A percentile compares a stretch with the other conserved stretches of the same genome.
phyloP scores from a whole-genome alignment of 2,113 vertebrate genomes.

The Ceratotherium simum region DNA sequence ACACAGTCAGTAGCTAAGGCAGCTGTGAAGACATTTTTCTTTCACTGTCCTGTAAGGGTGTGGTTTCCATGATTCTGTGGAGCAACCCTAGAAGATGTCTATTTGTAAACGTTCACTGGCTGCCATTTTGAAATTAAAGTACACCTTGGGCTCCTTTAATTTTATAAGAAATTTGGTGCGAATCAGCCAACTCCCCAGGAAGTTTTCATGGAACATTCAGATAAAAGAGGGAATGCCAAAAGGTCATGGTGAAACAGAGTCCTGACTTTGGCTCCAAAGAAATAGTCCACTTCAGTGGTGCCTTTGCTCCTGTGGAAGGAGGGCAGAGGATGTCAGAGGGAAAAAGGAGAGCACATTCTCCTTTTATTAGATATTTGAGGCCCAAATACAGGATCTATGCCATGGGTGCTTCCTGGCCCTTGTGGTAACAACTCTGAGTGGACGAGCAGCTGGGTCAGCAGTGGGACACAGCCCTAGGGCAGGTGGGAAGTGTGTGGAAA shows the following conservation, averaged over 20 bases:
- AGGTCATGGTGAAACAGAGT: neutral
- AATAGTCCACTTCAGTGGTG: neutral
- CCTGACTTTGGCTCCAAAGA: neutral
- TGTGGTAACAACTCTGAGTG: neutral
- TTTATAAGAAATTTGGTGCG: conserved; percentile 1
- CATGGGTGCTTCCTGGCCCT: neutral
- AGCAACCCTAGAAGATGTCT: neutral
- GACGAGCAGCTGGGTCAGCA: neutral
- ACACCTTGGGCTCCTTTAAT: neutral
- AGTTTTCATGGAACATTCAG: neutral
- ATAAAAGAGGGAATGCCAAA: conserved; percentile 3
- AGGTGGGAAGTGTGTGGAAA: neutral
- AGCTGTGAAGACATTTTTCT: neutral
- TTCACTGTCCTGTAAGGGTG: neutral
- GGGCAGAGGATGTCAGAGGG: neutral
- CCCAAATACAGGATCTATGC: neutral
- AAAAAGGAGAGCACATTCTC: neutral
- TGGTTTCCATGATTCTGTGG: neutral
- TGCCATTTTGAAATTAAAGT: neutral
- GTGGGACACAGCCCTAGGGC: neutral
- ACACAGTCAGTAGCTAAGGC: neutral
- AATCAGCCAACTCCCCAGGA: neutral
- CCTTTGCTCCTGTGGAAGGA: neutral
- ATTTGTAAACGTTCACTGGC: neutral
- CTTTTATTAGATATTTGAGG: neutral